Evolutionary conservation across 2,888 invertebrate genomes (phyloP).

Genomic region (Cremastinae sp.): DNA sequence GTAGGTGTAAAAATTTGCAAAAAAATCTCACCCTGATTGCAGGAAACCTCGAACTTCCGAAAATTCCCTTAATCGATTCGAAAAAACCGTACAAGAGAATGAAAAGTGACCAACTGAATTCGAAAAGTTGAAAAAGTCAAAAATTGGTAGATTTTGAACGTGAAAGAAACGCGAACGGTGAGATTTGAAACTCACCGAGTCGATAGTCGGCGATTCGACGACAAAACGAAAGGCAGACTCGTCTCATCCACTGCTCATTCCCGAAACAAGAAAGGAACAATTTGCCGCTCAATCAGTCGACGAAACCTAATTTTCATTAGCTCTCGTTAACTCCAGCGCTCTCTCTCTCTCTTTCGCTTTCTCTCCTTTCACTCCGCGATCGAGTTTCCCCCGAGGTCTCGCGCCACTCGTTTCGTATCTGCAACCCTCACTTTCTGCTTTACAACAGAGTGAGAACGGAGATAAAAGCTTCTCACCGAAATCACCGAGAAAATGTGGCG

Average conservation of each 20-base stretch:
- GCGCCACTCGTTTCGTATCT: constrained; percentile 40
- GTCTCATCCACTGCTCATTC: constrained; percentile 48
- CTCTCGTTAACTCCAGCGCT: constrained; percentile 75
- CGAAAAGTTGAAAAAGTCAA: neutral
- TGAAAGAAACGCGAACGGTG: constrained; percentile 21
- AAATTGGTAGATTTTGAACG: constrained; percentile 34
- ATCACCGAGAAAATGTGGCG: constrained; percentile 50
- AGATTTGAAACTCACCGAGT: constrained; percentile 60
- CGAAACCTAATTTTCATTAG: constrained; percentile 80
- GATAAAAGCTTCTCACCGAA: constrained; percentile 57
- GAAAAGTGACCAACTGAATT: neutral
- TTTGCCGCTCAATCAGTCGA: constrained; percentile 80
- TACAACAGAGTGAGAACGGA: constrained; percentile 63
- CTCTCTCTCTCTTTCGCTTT: constrained; percentile 59
- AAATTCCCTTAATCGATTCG: no score
- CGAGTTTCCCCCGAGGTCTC: constrained; percentile 36
- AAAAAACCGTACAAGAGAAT: no score
- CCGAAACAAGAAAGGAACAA: constrained; percentile 79
- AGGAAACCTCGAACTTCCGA: no score
- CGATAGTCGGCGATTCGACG: constrained; percentile 71
- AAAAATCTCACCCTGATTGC: no score
- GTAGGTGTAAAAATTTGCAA: no score
- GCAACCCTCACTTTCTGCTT: constrained; percentile 50
- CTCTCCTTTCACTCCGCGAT: constrained; percentile 47
- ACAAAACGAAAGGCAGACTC: constrained; percentile 35